Base-by-base conservation (phyloP, 2,888 invertebrate genomes). In the Drosophila maculinotata region DNA sequence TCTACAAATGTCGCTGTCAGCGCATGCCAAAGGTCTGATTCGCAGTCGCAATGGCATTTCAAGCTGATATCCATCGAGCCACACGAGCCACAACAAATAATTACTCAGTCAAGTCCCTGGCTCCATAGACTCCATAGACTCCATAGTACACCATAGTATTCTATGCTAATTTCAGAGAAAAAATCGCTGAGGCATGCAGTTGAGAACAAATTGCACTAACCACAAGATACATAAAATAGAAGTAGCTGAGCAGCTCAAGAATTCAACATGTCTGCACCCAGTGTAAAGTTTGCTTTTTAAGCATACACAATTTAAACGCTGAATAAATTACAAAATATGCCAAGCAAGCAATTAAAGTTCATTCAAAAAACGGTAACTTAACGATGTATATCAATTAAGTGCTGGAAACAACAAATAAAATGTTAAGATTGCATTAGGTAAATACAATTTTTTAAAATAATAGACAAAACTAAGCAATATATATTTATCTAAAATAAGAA, bases 21-120 rank as follows among this genome's bases (percentile, higher is more conserved):
- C 81, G 69, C 79, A 82, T 82, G 82, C 87, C 81, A 81, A 82
- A 48, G 51, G 44, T 54, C 64, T 82, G 81, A 75, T 41, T 64
- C 70, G 48, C 15, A 44, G 30, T 48, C 39, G 30, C 12, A 25
- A 53, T 64, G 64, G 44, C 69, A 68, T 39, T 64, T 53, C 25
- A 56, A 64, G 33, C 60, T 52, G 58, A 60, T 70, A 64, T 48
- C 20, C 63, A 64, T 63, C 53, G 48, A 45, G 57, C 71, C 41
- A 75, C 69, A 71, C 65, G 53, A 64, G 52, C 65, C 38, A 25
- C 9, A 10, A 26, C 12, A 42, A 26, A 10, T 7, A 14, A 26
- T 26, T 26, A 60, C 41, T 53, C 38, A 15, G 14, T 17, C 35
- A 41, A 44, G n/a, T n/a, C n/a, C n/a, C 30, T 10, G 38, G 38